These are phyloP conservation scores for Epizoanthus scotinus DNA, from an alignment of 92 coral and sea anemone genomes.

Conservation along the genomic window DNA sequence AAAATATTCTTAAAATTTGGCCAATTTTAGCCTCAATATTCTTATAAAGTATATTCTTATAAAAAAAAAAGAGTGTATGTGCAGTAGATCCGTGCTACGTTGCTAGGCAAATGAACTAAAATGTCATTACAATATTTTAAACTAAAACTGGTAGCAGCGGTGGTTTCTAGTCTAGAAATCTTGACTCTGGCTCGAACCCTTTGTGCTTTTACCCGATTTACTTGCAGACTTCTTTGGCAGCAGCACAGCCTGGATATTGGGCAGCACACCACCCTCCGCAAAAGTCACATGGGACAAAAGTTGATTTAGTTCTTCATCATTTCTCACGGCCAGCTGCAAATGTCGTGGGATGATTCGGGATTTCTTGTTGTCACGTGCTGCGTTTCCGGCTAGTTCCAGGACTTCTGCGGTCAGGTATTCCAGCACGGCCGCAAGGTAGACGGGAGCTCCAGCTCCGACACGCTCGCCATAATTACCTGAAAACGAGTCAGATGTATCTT, in stretches of 20 bases:
- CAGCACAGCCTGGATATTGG: constrained; percentile 61
- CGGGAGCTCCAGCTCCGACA: constrained; percentile 65
- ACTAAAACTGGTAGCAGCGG: neutral
- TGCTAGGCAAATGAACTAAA: no score
- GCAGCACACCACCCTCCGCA: constrained; percentile 68
- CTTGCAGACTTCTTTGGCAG: constrained; percentile 57
- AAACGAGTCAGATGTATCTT: neutral
- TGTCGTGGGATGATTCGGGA: constrained; percentile 67
- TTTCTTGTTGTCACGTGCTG: constrained; percentile 71
- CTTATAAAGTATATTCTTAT: no score
- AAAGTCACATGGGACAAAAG: constrained; percentile 63
- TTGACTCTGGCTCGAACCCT: constrained; percentile 62
- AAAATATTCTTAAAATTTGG: no score
- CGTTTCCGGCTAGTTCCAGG: constrained; percentile 65
- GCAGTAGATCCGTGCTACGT: neutral
- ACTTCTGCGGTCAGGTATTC: constrained; percentile 69
- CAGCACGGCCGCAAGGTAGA: constrained; percentile 63
- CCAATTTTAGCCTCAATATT: no score
- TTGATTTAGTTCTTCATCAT: constrained; percentile 65
- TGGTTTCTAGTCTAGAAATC: constrained; percentile 40
- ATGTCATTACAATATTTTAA: neutral
- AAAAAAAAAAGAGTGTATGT: no score
- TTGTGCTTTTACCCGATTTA: constrained; percentile 41
- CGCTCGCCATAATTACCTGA: constrained; percentile 64
- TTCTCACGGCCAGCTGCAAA: constrained; percentile 66